Conservation (phyloP, 2,888 invertebrate species). For the Aspidiotus rigidus region DNA sequence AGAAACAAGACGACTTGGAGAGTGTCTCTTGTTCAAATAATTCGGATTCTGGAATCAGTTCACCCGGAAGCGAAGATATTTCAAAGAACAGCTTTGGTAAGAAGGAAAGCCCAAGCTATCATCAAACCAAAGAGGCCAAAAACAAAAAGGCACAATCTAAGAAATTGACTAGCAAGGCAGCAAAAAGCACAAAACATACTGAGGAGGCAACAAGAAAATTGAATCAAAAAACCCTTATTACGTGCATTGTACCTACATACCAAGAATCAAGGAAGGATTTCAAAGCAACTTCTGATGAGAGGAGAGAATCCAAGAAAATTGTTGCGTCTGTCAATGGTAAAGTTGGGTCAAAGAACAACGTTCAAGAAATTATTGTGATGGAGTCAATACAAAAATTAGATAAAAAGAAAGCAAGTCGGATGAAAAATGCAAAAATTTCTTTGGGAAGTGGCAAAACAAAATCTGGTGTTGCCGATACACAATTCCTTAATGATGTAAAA, state of each 20-base stretch:
- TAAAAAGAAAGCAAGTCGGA: neutral
- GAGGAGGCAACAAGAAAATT: too few species aligned
- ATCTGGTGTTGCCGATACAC: neutral
- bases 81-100: conserved; percentile 4
- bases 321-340: neutral
- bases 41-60: conserved; percentile 35
- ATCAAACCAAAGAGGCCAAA: neutral
- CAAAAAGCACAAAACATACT: neutral
- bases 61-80: conserved; percentile 35
- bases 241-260: too few species aligned
- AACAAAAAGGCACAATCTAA: neutral
- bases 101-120: neutral
- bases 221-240: too few species aligned
- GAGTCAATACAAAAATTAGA: neutral
- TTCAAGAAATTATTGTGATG: neutral
- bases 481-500: too few species aligned
- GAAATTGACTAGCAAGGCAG: neutral
- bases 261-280: neutral
- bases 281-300: neutral
- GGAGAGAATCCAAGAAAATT: neutral
- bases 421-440: too few species aligned
- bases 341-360: neutral
- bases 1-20: neutral
- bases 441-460: too few species aligned
- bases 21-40: conserved; percentile 15